Evolutionary conservation across 2,888 invertebrate genomes (phyloP).

Genomic region (Drosophila austrosaltans): DNA sequence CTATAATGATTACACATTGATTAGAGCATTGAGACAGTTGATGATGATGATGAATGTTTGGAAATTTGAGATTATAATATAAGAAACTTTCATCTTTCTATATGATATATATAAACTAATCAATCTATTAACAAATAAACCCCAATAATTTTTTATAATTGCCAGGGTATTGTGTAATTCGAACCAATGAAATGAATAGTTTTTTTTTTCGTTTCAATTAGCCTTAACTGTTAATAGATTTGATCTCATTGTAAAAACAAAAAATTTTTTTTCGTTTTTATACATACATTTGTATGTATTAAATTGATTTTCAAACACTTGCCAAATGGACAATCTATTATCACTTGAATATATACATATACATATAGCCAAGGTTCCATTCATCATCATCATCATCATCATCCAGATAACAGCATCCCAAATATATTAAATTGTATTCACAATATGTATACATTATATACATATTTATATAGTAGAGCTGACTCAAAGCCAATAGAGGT

Average conservation of each 20-base stretch:
- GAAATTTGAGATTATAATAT: too few relatives aligned
- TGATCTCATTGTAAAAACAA: background rate
- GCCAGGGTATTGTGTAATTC: too few relatives aligned
- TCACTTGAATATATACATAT: background rate
- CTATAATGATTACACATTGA: background rate
- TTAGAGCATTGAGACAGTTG: background rate
- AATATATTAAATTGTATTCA: background rate
- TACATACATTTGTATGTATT: too few relatives aligned
- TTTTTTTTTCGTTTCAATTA: conserved; percentile 27
- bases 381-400: background rate
- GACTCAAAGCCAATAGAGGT: conserved; percentile 7
- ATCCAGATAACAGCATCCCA: background rate
- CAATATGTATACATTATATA: background rate
- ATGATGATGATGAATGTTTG: background rate
- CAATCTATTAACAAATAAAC: too few relatives aligned
- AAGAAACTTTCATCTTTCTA: too few relatives aligned
- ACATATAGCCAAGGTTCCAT: background rate
- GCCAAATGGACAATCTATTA: background rate
- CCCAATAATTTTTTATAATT: too few relatives aligned
- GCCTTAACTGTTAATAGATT: conserved; percentile 34
- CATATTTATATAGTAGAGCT: conserved; percentile 3
- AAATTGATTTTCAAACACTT: conserved; percentile 2
- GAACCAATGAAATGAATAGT: too few relatives aligned
- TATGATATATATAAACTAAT: too few relatives aligned
- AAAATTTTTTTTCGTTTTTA: too few relatives aligned